Evolutionary conservation across 2,888 invertebrate species (phyloP).

Genomic region (Eupeodes latifasciatus): DNA sequence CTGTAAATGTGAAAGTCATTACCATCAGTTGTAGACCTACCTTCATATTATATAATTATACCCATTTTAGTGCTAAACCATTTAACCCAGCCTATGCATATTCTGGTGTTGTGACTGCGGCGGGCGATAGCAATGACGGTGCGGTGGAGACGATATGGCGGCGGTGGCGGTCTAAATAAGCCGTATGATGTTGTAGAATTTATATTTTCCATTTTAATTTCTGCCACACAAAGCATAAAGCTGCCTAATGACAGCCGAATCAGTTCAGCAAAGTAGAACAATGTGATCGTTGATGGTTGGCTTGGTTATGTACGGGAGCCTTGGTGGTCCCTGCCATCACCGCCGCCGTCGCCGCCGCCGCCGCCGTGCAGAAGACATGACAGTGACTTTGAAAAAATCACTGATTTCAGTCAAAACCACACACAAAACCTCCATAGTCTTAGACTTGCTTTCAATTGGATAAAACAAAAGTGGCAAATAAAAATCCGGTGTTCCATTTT

Average conservation of each 20-base stretch:
- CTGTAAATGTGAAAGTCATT: conserved; percentile 14
- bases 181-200: neutral
- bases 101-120: neutral
- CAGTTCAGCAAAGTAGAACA: conserved; percentile 61
- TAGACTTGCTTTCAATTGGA: conserved; percentile 26
- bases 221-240: conserved; percentile 49
- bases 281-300: conserved; percentile 48
- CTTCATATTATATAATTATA: neutral
- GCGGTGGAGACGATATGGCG: no score
- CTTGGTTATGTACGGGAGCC: neutral
- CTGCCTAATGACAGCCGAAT: conserved; percentile 34
- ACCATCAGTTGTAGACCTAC: neutral
- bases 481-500: conserved; percentile 29
- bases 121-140: no score
- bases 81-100: conserved; percentile 8
- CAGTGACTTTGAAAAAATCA: conserved; percentile 29
- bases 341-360: conserved; percentile 9
- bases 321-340: no score
- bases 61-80: conserved; percentile 2
- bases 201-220: conserved; percentile 20
- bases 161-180: neutral
- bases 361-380: conserved; percentile 26
- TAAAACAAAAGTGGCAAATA: conserved; percentile 20
- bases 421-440: neutral
- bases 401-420: conserved; percentile 40